Evolutionary conservation across 2,797 vertebrate genomes (phyloP), one percentile per base, ranked within the genome.

Genomic region (Eurystomus glaucurus): DNA sequence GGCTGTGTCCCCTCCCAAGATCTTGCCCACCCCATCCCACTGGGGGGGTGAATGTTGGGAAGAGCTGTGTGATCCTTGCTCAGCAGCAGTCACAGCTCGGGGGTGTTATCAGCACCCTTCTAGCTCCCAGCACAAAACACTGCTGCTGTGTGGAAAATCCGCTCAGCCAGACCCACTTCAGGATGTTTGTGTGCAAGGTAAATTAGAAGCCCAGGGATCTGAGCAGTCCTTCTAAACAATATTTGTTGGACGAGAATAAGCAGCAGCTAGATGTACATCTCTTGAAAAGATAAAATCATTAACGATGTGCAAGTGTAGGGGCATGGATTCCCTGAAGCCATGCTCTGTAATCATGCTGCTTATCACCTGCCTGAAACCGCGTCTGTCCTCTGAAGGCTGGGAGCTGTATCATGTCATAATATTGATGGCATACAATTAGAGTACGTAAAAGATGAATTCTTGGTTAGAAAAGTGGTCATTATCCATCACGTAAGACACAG

Each of bases 351-450:
- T 81, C 58, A 85, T 52, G 65, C 71, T 84, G 61, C 80, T 91
- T 88, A 92, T 70, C 78, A 15, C 37, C 16, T 37, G n/a, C 80
- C 85, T 95, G 83, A 92, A 90, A 76, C 61, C 52, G 29, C 68
- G 14, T 76, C 57, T 85, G 51, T 66, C 66, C 88, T 80, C 77
- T 51, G 25, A 92, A 31, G 55, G 54, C 20, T 20, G 26, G 60
- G 39, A 69, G 65, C 10, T 48, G 37, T 55, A 29, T 33, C 64
- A 16, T 45, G 46, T 48, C 58, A 26, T 54, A 54, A 33, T 74
- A 41, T 15, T 66, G 46, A 50, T 45, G 57, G 54, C 72, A 50
- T 50, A 18, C 29, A 64, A 15, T 55, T 48, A 69, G 58, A 52
- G 45, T 52, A 71, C 35, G 46, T n/a, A 41, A 48, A 78, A 50